A percentile compares a stretch with the other conserved stretches of the same genome.
Evolutionary conservation across 2,888 invertebrate species (phyloP).

Genomic region (Mythimna impura): DNA sequence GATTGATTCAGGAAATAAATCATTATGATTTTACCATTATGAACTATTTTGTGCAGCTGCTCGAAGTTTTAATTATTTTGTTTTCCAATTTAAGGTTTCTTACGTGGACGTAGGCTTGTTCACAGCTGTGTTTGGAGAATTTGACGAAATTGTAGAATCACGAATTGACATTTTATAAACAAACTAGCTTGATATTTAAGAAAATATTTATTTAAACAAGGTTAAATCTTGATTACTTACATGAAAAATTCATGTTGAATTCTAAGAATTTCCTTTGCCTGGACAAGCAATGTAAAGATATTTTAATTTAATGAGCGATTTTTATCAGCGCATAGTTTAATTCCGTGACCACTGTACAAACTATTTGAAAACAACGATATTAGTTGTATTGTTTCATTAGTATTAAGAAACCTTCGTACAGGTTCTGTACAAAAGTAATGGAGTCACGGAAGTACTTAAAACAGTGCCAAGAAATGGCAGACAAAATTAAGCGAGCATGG

Average conservation of each 20-base stretch:
- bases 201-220: slow-evolving; percentile 8
- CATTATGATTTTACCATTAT: slow-evolving; percentile 22
- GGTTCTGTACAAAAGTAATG: background rate
- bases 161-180: background rate
- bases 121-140: background rate
- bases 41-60: slow-evolving; percentile 36
- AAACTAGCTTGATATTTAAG: background rate
- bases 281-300: slow-evolving; percentile 23
- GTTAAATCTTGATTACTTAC: slow-evolving; percentile 25
- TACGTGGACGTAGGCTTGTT: too few relatives aligned
- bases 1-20: slow-evolving; percentile 50
- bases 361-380: background rate
- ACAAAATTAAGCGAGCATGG: slow-evolving; percentile 3
- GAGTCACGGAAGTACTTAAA: slow-evolving; percentile 10
- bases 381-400: slow-evolving; percentile 1
- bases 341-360: slow-evolving; percentile 21
- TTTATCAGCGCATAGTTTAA: slow-evolving; percentile 25
- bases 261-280: slow-evolving; percentile 26
- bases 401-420: background rate
- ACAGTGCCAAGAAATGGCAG: slow-evolving; percentile 9
- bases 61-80: slow-evolving; percentile 3
- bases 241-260: slow-evolving; percentile 24
- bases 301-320: slow-evolving; percentile 25
- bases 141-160: background rate
- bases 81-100: background rate